Conservation (phyloP, 2,113 vertebrate genomes). For the Boulengeromyrus knoepffleri region DNA sequence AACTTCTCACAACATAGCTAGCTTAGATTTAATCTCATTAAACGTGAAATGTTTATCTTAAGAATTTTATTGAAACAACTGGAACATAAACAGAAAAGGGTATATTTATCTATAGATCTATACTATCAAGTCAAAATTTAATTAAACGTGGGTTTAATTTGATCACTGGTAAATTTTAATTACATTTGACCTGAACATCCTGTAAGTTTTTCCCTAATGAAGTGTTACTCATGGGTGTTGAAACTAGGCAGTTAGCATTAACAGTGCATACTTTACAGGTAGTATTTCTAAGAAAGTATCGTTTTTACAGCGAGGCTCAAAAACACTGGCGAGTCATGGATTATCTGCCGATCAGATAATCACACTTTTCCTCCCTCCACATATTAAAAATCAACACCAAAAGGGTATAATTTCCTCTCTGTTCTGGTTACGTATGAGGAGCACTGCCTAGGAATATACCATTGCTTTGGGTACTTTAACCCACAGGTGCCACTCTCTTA, state of each 20-base stretch:
- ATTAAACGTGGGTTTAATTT: background rate
- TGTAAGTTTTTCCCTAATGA: background rate
- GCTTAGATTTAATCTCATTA: background rate
- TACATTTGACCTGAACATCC: background rate
- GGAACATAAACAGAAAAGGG: background rate
- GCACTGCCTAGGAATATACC: background rate
- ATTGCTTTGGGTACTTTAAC: background rate
- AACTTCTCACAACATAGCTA: background rate
- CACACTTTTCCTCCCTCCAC: slow-evolving; percentile 17
- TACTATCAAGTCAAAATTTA: background rate
- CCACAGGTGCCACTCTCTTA: background rate
- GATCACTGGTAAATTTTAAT: background rate
- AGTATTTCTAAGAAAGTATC: background rate
- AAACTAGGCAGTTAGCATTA: background rate
- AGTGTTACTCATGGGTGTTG: background rate
- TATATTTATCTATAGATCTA: background rate
- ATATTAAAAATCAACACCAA: slow-evolving; percentile 16
- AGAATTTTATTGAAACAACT: background rate
- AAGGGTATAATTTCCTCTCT: slow-evolving; percentile 11
- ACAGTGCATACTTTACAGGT: background rate
- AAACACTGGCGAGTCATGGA: background rate
- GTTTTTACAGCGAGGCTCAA: background rate
- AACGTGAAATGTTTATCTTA: background rate
- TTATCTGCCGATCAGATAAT: slow-evolving; percentile 11
- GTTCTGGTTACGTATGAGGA: slow-evolving; percentile 7